phyloP scores from a whole-genome alignment of 37 sponge, comb jelly and placozoan genomes.

The Cliona cf. orientalis region DNA sequence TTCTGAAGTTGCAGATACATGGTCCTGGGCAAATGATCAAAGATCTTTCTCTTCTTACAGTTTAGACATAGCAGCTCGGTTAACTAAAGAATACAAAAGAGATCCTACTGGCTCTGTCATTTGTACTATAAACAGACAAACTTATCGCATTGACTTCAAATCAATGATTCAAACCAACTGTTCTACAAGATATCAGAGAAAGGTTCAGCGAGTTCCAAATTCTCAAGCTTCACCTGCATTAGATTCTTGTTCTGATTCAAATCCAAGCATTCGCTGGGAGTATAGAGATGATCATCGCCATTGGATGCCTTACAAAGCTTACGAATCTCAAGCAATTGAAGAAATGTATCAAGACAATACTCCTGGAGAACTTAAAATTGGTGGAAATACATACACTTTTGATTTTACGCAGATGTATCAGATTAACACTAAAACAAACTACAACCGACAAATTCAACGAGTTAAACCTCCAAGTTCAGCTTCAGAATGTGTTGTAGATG shows the following conservation, averaged over 20 bases:
- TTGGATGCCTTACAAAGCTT: constrained; percentile 35
- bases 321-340: constrained; percentile 52
- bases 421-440: constrained; percentile 34
- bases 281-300: constrained; percentile 40
- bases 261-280: constrained; percentile 47
- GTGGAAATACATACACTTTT: constrained; percentile 30
- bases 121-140: background rate
- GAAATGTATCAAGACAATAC: constrained; percentile 30
- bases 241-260: background rate
- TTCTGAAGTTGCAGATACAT: constrained; percentile 1
- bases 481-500: too few relatives aligned
- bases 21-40: constrained; percentile 64
- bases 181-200: constrained; percentile 32
- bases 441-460: constrained; percentile 31
- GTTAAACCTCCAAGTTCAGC: background rate
- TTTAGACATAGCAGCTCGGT: background rate
- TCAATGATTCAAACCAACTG: constrained; percentile 76
- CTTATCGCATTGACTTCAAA: constrained; percentile 50
- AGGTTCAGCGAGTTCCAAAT: background rate
- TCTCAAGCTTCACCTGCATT: too few relatives aligned
- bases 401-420: constrained; percentile 64
- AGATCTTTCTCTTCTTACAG: constrained; percentile 43
- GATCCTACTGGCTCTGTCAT: constrained; percentile 20
- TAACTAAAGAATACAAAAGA: constrained; percentile 19
- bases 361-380: constrained; percentile 31